Percentiles rank a stretch among this genome's conserved stretches.
Conservation (phyloP, 2,113 vertebrate genomes). For the Corydoras sp. region DNA sequence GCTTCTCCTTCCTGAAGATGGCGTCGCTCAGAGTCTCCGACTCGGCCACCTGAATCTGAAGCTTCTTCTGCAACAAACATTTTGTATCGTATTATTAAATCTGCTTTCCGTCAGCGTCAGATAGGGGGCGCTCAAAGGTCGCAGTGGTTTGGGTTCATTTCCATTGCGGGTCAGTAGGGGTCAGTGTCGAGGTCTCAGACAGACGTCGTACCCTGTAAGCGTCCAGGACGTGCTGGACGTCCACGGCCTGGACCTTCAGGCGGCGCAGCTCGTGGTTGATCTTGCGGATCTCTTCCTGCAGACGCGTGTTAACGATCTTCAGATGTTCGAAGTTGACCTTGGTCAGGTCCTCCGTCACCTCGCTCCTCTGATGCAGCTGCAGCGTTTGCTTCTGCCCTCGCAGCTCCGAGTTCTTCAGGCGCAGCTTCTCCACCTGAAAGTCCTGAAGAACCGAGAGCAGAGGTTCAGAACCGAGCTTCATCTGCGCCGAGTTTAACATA, state of each 20-base stretch:
- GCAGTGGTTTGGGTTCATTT: too few species aligned
- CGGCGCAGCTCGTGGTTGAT: constrained; percentile 63
- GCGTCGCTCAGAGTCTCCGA: constrained; percentile 54
- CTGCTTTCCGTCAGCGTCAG: too few species aligned
- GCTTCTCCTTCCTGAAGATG: constrained; percentile 54
- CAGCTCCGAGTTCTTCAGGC: constrained; percentile 63
- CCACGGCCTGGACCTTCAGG: constrained; percentile 60
- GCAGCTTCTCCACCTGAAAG: constrained; percentile 64
- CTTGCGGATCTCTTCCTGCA: constrained; percentile 56
- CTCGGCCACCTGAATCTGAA: constrained; percentile 48
- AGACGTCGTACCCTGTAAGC: constrained; percentile 55
- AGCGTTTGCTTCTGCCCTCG: constrained; percentile 66
- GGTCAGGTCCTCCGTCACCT: constrained; percentile 55
- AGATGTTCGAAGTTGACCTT: constrained; percentile 67
- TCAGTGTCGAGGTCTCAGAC: background rate
- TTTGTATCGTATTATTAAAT: background rate
- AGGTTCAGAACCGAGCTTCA: too few species aligned
- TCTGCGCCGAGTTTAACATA: too few species aligned
- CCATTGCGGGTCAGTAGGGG: background rate
- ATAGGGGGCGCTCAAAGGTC: too few species aligned
- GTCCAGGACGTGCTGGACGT: constrained; percentile 57
- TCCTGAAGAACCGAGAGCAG: constrained; percentile 53
- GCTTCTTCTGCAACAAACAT: constrained; percentile 60
- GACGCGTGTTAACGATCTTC: constrained; percentile 67
- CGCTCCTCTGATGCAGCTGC: constrained; percentile 64